Percentiles rank a stretch among this genome's conserved stretches.
phyloP scores from a whole-genome alignment of 2,797 vertebrate genomes.

The Hippopotamyrus pictus region DNA sequence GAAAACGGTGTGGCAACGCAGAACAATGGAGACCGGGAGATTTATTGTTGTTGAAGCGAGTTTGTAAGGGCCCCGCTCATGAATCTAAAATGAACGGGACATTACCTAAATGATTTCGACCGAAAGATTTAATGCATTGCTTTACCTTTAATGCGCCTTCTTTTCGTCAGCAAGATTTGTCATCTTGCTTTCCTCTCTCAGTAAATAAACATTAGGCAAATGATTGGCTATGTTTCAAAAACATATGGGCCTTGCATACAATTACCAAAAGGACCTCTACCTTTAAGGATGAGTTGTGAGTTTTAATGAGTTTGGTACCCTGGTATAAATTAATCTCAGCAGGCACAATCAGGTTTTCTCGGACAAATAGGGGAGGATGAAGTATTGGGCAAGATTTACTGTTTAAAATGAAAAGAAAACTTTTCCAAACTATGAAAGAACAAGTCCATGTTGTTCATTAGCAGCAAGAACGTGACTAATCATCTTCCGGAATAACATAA shows the following conservation, averaged over 20 bases:
- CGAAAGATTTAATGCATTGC: constrained; percentile 71
- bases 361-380: not conserved
- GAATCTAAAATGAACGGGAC: constrained; percentile 80
- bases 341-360: not conserved
- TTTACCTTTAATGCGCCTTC: constrained; percentile 72
- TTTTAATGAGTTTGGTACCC: constrained; percentile 54
- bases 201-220: constrained; percentile 70
- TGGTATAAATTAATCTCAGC: constrained; percentile 32
- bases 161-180: constrained; percentile 73
- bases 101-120: constrained; percentile 81
- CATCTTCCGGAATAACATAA: constrained; percentile 19
- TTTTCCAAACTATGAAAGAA: not conserved
- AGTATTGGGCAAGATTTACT: not conserved
- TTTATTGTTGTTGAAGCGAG: constrained; percentile 63
- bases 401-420: constrained; percentile 31
- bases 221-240: constrained; percentile 64
- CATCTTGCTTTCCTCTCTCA: constrained; percentile 67
- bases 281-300: constrained; percentile 57
- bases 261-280: constrained; percentile 52
- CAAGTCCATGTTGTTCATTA: not conserved
- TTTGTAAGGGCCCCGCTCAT: constrained; percentile 63
- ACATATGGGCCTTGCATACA: constrained; percentile 58
- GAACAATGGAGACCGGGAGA: constrained; percentile 71
- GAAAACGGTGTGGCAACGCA: constrained; percentile 59
- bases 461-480: constrained; percentile 32